These are phyloP conservation scores for Cordylochernes scorpioides DNA, from an alignment of 2,888 invertebrate species.

Conservation along the genomic window DNA sequence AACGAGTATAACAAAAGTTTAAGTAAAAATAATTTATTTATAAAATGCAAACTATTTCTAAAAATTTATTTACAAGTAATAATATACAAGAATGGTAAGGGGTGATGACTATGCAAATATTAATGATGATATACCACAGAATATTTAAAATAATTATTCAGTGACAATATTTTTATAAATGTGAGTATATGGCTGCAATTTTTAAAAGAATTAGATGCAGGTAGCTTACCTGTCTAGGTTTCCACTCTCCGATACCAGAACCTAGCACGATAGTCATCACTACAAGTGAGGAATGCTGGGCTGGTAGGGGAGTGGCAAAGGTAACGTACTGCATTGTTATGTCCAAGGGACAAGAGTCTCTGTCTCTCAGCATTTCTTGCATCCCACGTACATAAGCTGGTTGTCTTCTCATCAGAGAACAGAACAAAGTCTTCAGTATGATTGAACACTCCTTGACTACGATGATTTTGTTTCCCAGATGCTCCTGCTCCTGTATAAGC, in stretches of 20 bases:
- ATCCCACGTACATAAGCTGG: slow-evolving; percentile 93
- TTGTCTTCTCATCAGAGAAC: slow-evolving; percentile 93
- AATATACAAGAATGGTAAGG: no score
- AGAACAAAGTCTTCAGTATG: slow-evolving; percentile 96
- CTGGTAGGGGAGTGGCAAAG: slow-evolving; percentile 86
- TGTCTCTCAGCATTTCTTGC: slow-evolving; percentile 77
- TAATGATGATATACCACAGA: no score
- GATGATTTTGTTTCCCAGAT: slow-evolving; percentile 69
- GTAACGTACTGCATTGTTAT: slow-evolving; percentile 68
- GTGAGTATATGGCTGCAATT: no score
- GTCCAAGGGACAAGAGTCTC: slow-evolving; percentile 73
- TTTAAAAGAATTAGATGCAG: no score
- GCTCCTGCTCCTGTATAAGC: slow-evolving; percentile 75
- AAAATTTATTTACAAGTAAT: no score
- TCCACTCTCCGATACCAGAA: slow-evolving; percentile 75
- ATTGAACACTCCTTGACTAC: slow-evolving; percentile 82
- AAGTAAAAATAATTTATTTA: no score
- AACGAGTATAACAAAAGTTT: no score
- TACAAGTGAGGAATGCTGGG: slow-evolving; percentile 87
- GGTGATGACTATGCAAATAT: no score
- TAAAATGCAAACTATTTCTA: no score
- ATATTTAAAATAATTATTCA: no score
- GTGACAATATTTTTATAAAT: no score
- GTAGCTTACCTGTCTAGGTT: no score
- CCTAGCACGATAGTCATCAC: slow-evolving; percentile 82